phyloP scores from a whole-genome alignment of 2,113 vertebrate species.

The human (Homo sapiens) region GRCh38 chrX:19195501-19196000 shows the following conservation, averaged over 20 bases:
- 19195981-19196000: slow-evolving; percentile 1
- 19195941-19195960: slow-evolving; percentile 22
- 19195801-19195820: neutral
- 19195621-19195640: neutral
- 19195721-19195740: neutral
- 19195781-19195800: neutral
- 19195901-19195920: neutral
- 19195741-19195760: neutral
- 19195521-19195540: neutral
- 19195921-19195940: slow-evolving; percentile 9
- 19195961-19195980: slow-evolving; percentile 42
- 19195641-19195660: neutral
- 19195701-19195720: too few relatives aligned
- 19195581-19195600: neutral
- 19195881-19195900: neutral
- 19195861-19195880: neutral
- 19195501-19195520: neutral
- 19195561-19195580: neutral
- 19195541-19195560: slow-evolving; percentile 34
- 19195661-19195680: neutral
- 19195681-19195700: neutral
- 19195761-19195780: neutral
- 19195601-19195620: neutral
- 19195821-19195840: slow-evolving; percentile 2
- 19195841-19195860: neutral